Base-by-base conservation (phyloP, 1,140 invertebrate genomes). In the Mesaphorura yosii region DNA sequence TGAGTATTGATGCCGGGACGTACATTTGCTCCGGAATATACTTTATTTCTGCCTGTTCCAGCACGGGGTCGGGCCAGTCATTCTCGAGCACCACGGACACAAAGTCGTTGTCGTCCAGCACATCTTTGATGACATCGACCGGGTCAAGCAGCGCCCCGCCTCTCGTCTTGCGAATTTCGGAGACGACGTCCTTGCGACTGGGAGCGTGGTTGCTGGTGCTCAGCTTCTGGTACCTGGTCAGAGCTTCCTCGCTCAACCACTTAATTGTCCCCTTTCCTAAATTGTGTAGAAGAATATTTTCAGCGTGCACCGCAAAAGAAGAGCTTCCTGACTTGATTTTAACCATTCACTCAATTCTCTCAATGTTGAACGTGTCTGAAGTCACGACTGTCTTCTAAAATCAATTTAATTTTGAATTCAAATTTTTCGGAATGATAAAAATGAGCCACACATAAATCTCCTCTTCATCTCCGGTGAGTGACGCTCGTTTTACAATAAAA, bases 61-160 rank as follows among this genome's bases (percentile, higher is more conserved):
- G 72, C 4, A 72, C 68, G 2, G 73, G 72, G 59, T 73, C 74
- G 15, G 72, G 69, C 59, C 71, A 70, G 59, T 79, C 77, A 49
- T 70, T 76, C 37, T 77, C 74, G 53, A 79, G 60, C 26, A 78
- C 76, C 29, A 80, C 72, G 27, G 76, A 75, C 23, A 81, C 75
- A 64, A 78, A 80, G 54, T 81, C 79, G 65, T 80, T 76, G 64
- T 81, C 77, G 57, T 79, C 75, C 6, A 81, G 66, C 20, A 81
- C 75, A 48, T 76, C 71, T 45, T 62, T 66, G 27, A 81, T 70
- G 10, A 66, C 12, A 63, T 81, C 79, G 55, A 75, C 72, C 3
- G 71, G 71, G 64, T 81, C 78, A 40, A 81, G 62, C 39, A 81
- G 73, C 10, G 78, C 78, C 1, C 78, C 76, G 5, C 79, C 78